Evolutionary conservation across 2,888 invertebrate genomes (phyloP).

Genomic region (Spilosoma lubricipeda): DNA sequence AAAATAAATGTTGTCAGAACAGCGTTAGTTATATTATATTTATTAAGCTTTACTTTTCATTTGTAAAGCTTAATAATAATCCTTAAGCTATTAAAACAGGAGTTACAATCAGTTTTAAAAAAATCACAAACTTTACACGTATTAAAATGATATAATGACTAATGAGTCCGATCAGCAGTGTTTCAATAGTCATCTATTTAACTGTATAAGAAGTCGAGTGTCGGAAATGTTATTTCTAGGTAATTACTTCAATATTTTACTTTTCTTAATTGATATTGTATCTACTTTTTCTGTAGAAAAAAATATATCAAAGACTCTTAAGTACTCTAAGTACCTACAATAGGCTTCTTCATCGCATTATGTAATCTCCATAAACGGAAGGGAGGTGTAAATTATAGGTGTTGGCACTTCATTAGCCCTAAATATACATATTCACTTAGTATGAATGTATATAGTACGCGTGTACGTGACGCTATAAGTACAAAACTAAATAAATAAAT

Average conservation of each 20-base stretch:
- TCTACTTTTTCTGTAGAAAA: background rate
- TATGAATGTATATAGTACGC: background rate
- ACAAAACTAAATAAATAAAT: background rate
- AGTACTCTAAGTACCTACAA: background rate
- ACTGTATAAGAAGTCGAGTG: no score
- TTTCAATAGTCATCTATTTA: no score
- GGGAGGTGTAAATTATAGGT: background rate
- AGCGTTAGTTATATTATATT: no score
- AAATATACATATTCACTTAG: conserved; percentile 3
- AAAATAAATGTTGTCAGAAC: no score
- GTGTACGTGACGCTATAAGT: background rate
- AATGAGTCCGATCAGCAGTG: no score
- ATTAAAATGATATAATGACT: background rate
- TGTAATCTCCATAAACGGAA: background rate
- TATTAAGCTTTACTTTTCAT: no score
- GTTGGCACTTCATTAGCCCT: background rate
- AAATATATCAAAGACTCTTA: background rate
- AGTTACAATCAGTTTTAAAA: background rate
- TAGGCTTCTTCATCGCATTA: background rate
- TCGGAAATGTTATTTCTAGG: background rate
- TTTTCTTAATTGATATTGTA: background rate
- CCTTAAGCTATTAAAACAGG: no score
- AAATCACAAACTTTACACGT: background rate
- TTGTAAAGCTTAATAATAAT: no score
- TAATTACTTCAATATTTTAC: background rate